Percentiles rank a stretch among this genome's conserved stretches.
These are phyloP conservation scores for Xiphorhynchus erythropygius DNA, from an alignment of 2,797 vertebrate genomes.

Conservation along the genomic window DNA sequence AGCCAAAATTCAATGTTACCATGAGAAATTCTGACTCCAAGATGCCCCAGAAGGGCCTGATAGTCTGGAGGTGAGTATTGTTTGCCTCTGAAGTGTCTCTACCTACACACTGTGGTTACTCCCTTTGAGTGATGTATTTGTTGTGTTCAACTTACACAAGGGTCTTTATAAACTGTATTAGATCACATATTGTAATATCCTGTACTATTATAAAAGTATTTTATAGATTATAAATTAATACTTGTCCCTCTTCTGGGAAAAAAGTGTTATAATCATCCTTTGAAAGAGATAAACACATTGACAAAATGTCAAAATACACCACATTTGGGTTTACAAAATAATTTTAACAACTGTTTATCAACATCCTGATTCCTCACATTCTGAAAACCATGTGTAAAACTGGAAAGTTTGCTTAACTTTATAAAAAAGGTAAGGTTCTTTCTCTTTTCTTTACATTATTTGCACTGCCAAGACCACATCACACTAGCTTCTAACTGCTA, in stretches of 20 bases:
- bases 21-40: neutral
- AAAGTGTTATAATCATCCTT: neutral
- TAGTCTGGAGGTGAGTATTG: neutral
- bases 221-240: neutral
- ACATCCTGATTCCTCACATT: neutral
- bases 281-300: neutral
- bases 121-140: neutral
- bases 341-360: neutral
- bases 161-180: neutral
- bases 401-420: neutral
- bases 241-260: neutral
- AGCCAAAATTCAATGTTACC: neutral
- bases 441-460: neutral
- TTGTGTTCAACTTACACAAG: neutral
- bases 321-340: neutral
- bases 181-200: neutral
- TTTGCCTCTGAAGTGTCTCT: neutral
- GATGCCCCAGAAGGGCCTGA: neutral
- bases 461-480: neutral
- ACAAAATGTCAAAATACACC: neutral
- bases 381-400: neutral
- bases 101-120: neutral
- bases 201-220: neutral
- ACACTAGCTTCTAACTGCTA: neutral
- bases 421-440: neutral